Percentiles rank a stretch among this genome's conserved stretches.
phyloP scores from a whole-genome alignment of 2,113 vertebrate species.

The Sebastes fasciatus region DNA sequence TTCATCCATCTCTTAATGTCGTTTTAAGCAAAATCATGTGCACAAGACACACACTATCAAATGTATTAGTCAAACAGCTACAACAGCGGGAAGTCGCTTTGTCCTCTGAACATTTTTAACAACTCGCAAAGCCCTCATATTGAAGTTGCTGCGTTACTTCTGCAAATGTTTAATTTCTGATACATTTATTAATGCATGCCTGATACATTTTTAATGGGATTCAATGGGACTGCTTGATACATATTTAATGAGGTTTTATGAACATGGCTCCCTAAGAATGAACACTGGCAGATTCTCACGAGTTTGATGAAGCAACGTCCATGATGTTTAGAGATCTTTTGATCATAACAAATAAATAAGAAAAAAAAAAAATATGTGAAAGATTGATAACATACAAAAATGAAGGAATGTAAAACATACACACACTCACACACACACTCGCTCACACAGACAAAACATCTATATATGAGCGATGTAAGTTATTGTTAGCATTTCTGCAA shows the following conservation, averaged over 20 bases:
- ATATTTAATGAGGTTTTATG: constrained; percentile 65
- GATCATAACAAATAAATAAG: constrained; percentile 61
- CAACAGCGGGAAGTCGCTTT: constrained; percentile 33
- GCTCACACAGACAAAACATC: constrained; percentile 47
- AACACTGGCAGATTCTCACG: constrained; percentile 38
- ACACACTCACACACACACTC: neutral
- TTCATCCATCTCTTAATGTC: neutral
- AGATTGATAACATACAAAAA: constrained; percentile 47
- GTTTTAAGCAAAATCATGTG: constrained; percentile 36
- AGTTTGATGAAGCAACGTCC: constrained; percentile 42
- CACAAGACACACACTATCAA: constrained; percentile 42
- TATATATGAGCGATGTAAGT: constrained; percentile 62
- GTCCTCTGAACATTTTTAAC: constrained; percentile 40
- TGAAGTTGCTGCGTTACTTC: constrained; percentile 53
- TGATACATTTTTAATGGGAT: constrained; percentile 73
- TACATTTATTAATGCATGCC: constrained; percentile 72
- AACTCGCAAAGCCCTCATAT: constrained; percentile 50
- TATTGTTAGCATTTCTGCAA: constrained; percentile 57
- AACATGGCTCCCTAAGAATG: constrained; percentile 49
- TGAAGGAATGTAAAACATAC: constrained; percentile 56
- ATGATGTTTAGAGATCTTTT: constrained; percentile 38
- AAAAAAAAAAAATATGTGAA: constrained; percentile 40
- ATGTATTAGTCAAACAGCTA: constrained; percentile 26
- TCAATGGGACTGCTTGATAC: constrained; percentile 67
- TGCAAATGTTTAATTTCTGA: constrained; percentile 66